A percentile compares a stretch with the other conserved stretches of the same genome.
phyloP scores from a whole-genome alignment of 2,797 vertebrate genomes.

The Falco rusticolus region DNA sequence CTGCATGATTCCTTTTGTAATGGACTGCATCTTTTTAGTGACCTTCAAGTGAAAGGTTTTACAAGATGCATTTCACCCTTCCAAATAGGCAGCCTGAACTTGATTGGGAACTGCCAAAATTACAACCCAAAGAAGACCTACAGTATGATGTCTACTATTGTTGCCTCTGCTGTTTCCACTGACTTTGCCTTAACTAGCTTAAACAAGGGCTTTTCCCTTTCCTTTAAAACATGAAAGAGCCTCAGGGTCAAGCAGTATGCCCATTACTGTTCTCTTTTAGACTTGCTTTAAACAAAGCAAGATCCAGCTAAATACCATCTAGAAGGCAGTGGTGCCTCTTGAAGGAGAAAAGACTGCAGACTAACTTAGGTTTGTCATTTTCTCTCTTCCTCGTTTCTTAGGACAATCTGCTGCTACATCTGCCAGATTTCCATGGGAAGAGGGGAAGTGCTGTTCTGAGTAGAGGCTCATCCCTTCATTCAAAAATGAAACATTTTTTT shows the following conservation, averaged over 20 bases:
- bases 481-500: background rate
- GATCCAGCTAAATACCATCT: background rate
- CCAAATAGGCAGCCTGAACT: background rate
- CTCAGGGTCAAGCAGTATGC: background rate
- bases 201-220: background rate
- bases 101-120: constrained; percentile 2
- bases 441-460: background rate
- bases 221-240: background rate
- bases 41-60: constrained; percentile 38
- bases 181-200: background rate
- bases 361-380: background rate
- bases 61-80: constrained; percentile 6
- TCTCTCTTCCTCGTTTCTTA: background rate
- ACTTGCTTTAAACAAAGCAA: background rate
- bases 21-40: constrained; percentile 26
- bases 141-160: background rate
- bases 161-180: background rate
- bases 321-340: background rate
- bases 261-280: background rate
- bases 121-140: background rate
- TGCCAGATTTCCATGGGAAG: background rate
- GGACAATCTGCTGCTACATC: background rate
- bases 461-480: background rate
- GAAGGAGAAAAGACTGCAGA: background rate
- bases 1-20: background rate